Percentiles rank a stretch among this genome's conserved stretches.
Evolutionary conservation across 23 tunicate species (phyloP).

Genomic region (Corella eumyota): DNA sequence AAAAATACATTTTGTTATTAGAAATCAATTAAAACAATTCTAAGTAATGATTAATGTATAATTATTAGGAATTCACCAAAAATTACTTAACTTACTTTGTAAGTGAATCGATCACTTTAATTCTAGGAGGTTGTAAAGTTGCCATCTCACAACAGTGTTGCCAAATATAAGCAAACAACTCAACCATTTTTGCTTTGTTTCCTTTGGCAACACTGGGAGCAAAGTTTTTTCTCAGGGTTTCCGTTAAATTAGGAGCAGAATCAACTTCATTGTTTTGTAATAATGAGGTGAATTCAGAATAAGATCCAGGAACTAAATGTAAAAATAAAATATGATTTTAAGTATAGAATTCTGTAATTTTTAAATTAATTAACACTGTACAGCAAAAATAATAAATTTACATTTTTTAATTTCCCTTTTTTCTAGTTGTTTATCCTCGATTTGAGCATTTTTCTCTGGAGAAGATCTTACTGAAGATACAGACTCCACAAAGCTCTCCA

Average conservation of each 20-base stretch:
- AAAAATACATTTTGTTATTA: too few relatives aligned
- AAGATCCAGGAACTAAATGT: slow-evolving; percentile 53
- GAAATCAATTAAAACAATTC: too few relatives aligned
- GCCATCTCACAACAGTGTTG: slow-evolving; percentile 44
- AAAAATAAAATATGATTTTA: background rate
- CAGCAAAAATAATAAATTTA: too few relatives aligned
- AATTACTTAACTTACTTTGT: slow-evolving; percentile 22
- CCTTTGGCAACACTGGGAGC: slow-evolving; percentile 50
- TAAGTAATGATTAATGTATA: too few relatives aligned
- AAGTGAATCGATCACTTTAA: slow-evolving; percentile 11
- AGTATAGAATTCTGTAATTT: background rate
- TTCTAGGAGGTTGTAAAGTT: slow-evolving; percentile 10
- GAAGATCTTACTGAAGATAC: too few relatives aligned
- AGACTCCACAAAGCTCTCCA: background rate
- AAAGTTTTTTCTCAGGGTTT: slow-evolving; percentile 27
- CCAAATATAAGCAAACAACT: slow-evolving; percentile 71
- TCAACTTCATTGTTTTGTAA: background rate
- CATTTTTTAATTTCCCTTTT: too few relatives aligned
- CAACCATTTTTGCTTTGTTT: slow-evolving; percentile 71
- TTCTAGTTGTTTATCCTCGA: too few relatives aligned
- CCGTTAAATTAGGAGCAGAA: slow-evolving; percentile 27
- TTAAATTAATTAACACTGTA: slow-evolving; percentile 2
- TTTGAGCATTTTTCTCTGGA: too few relatives aligned
- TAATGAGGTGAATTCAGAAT: slow-evolving; percentile 34
- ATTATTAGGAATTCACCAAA: too few relatives aligned